phyloP scores from a whole-genome alignment of 2,113 vertebrate species.

The Prochilodus magdalenae region DNA sequence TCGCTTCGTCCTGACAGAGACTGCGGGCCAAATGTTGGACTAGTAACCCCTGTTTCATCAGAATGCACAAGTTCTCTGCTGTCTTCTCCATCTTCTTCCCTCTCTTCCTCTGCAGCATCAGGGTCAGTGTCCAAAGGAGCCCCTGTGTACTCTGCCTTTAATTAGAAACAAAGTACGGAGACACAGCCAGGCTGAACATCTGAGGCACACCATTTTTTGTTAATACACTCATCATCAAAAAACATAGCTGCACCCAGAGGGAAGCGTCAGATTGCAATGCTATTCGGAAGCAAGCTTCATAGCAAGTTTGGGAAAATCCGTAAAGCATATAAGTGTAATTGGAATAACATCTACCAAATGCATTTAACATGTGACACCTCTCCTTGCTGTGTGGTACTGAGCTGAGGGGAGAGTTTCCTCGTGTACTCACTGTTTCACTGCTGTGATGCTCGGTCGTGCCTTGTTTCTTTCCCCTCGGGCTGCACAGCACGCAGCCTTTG shows the following conservation, averaged over 20 bases:
- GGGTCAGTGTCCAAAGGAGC: not conserved
- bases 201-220: no score
- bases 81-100: slow-evolving; percentile 15
- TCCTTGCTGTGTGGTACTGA: not conserved
- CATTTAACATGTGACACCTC: no score
- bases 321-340: no score
- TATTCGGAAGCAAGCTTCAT: no score
- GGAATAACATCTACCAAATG: no score
- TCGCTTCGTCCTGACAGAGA: slow-evolving; percentile 29
- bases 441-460: slow-evolving; percentile 47
- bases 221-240: no score
- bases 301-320: no score
- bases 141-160: slow-evolving; percentile 27
- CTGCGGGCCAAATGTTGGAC: slow-evolving; percentile 2
- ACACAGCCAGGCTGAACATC: not conserved
- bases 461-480: slow-evolving; percentile 57
- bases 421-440: slow-evolving; percentile 57
- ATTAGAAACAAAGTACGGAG: not conserved
- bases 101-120: slow-evolving; percentile 17
- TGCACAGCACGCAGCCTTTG: slow-evolving; percentile 57
- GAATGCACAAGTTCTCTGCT: slow-evolving; percentile 4
- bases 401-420: no score
- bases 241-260: no score
- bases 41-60: not conserved
- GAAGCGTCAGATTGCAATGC: no score